Evolutionary conservation across 2,888 invertebrate genomes (phyloP).

Genomic region (Eupsilia transversa): DNA sequence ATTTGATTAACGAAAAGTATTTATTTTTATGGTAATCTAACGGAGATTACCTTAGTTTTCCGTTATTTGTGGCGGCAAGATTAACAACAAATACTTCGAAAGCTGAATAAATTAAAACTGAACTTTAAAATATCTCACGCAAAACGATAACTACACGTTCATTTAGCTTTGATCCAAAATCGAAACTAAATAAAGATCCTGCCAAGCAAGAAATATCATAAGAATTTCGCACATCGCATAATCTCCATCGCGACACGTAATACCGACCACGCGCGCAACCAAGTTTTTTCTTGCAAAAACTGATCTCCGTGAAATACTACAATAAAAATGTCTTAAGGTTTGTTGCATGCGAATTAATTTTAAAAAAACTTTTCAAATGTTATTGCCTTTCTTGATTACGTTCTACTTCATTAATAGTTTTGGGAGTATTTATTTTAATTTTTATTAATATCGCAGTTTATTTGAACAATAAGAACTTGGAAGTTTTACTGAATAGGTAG

Average conservation of each 20-base stretch:
- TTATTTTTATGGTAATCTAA: slow-evolving; percentile 37
- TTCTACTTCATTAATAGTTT: neutral
- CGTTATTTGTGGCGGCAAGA: slow-evolving; percentile 15
- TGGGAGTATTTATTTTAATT: too few relatives aligned
- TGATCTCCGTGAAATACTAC: slow-evolving; percentile 21
- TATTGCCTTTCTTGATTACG: neutral
- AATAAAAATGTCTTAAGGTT: slow-evolving; percentile 14
- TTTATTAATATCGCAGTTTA: too few relatives aligned
- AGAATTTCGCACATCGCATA: slow-evolving; percentile 7
- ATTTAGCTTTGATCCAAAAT: slow-evolving; percentile 18
- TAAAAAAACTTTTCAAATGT: neutral
- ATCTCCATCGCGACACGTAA: slow-evolving; percentile 46
- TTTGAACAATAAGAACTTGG: neutral
- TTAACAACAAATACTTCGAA: slow-evolving; percentile 5
- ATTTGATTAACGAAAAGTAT: slow-evolving; percentile 20
- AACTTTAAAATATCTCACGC: neutral
- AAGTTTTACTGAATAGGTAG: neutral
- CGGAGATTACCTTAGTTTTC: slow-evolving; percentile 6
- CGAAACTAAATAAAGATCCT: slow-evolving; percentile 15
- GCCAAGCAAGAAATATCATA: slow-evolving; percentile 16
- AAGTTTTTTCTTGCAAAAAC: slow-evolving; percentile 20
- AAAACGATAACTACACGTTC: neutral
- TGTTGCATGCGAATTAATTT: slow-evolving; percentile 16
- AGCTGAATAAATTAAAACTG: slow-evolving; percentile 6
- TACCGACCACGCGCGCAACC: slow-evolving; percentile 34